Base-by-base conservation (phyloP, 2,113 vertebrate genomes). In the Oenanthe melanoleuca region DNA sequence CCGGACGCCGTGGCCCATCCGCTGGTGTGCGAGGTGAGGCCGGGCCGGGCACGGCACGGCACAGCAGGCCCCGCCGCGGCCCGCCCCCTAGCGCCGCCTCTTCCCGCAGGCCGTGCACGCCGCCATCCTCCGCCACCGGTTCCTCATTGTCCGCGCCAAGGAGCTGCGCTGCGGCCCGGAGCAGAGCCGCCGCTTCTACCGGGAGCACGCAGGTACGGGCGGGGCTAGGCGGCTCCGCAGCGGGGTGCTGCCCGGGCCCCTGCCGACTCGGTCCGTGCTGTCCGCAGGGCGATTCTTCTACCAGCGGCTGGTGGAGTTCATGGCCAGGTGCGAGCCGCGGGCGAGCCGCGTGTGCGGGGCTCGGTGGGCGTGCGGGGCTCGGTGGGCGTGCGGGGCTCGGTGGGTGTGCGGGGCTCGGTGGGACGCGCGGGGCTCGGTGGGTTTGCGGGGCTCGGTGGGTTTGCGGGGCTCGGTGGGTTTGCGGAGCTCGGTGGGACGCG, bases 291-390 rank as follows among this genome's bases (percentile, higher is more conserved):
- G 98, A 44, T 99, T 99, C 97, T 99, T 99, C 98, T 99, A 99
- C 96, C 99, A 98, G 96, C 98, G 99, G 86, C 98, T 99, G 91
- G 99, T 99, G 97, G 99, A 99, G 95, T 99, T 99, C 97, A 99
- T 99, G 99, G 98, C 99, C 95, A 99, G 99, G 99, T 99, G 96
- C 83, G 6, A n/a, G 60, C 89, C 4, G 53, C 53, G 17, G 38
- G 28, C 13, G 73, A 14, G 31, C 29, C 57, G 7, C 8, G 67
- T 24, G 60, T 1, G 72, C n/a, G 49, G 29, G 64, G 42, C 21
- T 49, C 11, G 34, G 50, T 14, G 66, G 14, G n/a, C 7, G 59
- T 50, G 67, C 60, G 4, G 44, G 49, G 28, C 14, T n/a, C n/a
- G n/a, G n/a, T n/a, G n/a, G n/a, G n/a, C n/a, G n/a, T n/a, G n/a